Percentiles rank a stretch among this genome's conserved stretches.
phyloP scores from a whole-genome alignment of 2,113 vertebrate species.

The Fulica atra region DNA sequence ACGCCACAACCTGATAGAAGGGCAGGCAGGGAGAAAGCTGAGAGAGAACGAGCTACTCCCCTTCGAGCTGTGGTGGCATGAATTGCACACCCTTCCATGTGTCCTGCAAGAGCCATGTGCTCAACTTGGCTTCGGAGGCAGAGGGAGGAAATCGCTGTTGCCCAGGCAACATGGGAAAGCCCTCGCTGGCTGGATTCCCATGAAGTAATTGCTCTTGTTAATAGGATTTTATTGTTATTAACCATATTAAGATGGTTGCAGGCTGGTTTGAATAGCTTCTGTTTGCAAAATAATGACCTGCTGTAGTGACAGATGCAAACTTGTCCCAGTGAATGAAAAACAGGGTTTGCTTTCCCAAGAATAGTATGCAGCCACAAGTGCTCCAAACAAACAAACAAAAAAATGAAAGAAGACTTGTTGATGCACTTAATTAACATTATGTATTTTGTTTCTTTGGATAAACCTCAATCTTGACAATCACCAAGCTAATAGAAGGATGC shows the following conservation, averaged over 20 bases:
- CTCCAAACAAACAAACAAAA: neutral
- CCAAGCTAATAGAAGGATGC: neutral
- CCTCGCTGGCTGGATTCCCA: neutral
- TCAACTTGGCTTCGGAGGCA: neutral
- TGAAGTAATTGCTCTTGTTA: slow-evolving; percentile 6
- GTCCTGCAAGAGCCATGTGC: neutral
- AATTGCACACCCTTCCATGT: neutral
- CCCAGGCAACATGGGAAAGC: neutral
- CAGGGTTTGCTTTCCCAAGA: neutral
- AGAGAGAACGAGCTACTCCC: neutral
- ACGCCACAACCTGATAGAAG: neutral
- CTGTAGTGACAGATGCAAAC: neutral
- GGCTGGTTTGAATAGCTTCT: neutral
- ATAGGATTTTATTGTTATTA: slow-evolving; percentile 4
- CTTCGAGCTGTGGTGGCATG: fast-evolving
- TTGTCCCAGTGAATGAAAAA: neutral
- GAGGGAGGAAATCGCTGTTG: neutral
- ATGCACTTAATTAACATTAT: neutral
- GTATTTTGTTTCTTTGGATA: neutral
- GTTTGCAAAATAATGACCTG: neutral
- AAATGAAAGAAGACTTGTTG: neutral
- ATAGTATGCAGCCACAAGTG: neutral
- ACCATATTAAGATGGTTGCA: neutral
- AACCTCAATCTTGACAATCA: neutral
- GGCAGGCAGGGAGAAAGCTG: fast-evolving